These are phyloP conservation scores for Ceratoteleas bidentatus DNA, from an alignment of 1,140 invertebrate species.

Conservation along the genomic window DNA sequence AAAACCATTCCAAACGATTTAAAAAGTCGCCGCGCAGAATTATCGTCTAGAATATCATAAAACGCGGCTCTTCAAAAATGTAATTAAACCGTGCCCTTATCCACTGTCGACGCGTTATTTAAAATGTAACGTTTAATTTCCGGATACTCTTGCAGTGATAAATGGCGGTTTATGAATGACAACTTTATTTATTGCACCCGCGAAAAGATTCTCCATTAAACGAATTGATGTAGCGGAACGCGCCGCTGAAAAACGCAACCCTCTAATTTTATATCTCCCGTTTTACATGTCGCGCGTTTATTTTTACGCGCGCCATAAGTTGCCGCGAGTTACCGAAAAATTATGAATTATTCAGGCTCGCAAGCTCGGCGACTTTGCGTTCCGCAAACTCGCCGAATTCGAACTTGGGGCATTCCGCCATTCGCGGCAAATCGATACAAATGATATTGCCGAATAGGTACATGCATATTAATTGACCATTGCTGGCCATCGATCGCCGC, in stretches of 20 bases:
- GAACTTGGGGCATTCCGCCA: conserved; percentile 45
- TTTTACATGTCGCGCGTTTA: conserved; percentile 30
- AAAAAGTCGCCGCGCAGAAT: conserved; percentile 27
- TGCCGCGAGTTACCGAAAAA: conserved; percentile 30
- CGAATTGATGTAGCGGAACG: conserved; percentile 54
- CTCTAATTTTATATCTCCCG: conserved; percentile 48
- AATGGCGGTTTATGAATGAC: conserved; percentile 57
- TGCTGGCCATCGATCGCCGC: conserved; percentile 55
- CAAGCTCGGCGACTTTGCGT: background rate
- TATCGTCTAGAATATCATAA: conserved; percentile 58
- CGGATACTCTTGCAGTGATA: conserved; percentile 62
- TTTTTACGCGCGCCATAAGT: conserved; percentile 49
- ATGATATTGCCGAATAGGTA: conserved; percentile 58
- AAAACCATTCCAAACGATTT: background rate
- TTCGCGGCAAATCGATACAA: conserved; percentile 50
- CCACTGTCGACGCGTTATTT: conserved; percentile 52
- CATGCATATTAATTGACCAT: conserved; percentile 66
- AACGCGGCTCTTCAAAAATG: conserved; percentile 40
- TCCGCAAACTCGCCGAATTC: conserved; percentile 48
- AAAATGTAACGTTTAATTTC: conserved; percentile 66
- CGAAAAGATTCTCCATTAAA: conserved; percentile 50
- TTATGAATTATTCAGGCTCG: conserved; percentile 56
- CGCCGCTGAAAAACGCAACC: conserved; percentile 48
- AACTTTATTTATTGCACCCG: conserved; percentile 59
- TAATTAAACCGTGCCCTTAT: conserved; percentile 58